phyloP scores from a whole-genome alignment of 2,888 invertebrate species.

The Polyommatus iphigenia region DNA sequence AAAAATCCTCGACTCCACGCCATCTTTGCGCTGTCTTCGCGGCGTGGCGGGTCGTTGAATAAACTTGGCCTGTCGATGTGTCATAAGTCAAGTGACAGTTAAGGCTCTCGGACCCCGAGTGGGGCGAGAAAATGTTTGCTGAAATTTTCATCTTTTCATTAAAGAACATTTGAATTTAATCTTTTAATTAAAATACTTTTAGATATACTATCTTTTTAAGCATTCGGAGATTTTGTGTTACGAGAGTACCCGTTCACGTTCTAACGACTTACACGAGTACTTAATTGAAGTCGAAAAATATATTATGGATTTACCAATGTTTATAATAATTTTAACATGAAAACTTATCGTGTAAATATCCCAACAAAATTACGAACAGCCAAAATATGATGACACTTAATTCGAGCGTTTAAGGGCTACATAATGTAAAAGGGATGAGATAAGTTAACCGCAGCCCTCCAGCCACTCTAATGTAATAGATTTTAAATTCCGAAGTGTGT shows the following conservation, averaged over 20 bases:
- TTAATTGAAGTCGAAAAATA: background rate
- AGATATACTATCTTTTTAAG: background rate
- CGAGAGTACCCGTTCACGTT: too few species aligned
- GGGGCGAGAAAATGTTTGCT: slow-evolving; percentile 37
- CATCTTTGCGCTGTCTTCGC: slow-evolving; percentile 55
- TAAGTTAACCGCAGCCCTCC: background rate
- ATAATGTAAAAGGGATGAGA: slow-evolving; percentile 21
- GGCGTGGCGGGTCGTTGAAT: slow-evolving; percentile 66
- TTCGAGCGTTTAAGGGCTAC: slow-evolving; percentile 12
- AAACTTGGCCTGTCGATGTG: slow-evolving; percentile 79
- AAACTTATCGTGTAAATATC: background rate
- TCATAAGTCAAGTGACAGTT: slow-evolving; percentile 76
- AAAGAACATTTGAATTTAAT: slow-evolving; percentile 31
- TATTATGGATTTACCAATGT: background rate
- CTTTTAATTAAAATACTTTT: slow-evolving; percentile 29
- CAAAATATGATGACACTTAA: slow-evolving; percentile 15
- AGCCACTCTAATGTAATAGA: slow-evolving; percentile 28
- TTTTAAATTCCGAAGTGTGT: slow-evolving; percentile 29
- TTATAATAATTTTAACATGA: background rate
- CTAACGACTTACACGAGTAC: too few species aligned
- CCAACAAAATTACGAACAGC: background rate
- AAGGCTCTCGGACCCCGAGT: slow-evolving; percentile 47
- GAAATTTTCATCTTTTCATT: slow-evolving; percentile 32
- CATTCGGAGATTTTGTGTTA: background rate
- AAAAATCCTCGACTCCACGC: slow-evolving; percentile 50